Evolutionary conservation across 1,140 invertebrate genomes (phyloP).

Genomic region (Popillia japonica): DNA sequence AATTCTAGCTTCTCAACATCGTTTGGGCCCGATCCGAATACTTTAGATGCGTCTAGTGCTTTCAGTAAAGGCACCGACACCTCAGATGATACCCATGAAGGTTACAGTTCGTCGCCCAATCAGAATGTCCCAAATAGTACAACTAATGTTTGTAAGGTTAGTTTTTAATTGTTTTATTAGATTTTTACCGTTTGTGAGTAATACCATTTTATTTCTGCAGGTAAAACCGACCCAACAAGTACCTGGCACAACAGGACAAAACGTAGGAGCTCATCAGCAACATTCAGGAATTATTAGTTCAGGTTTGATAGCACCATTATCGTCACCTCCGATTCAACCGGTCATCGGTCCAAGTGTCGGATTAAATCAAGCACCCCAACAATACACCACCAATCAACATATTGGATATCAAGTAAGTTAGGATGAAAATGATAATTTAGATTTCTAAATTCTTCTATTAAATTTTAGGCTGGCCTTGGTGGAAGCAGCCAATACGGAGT

Average conservation of each 20-base stretch:
- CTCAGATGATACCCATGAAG: slow-evolving; percentile 65
- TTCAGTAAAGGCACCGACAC: slow-evolving; percentile 56
- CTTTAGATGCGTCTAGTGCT: slow-evolving; percentile 52
- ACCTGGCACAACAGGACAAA: slow-evolving; percentile 62
- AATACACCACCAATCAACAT: slow-evolving; percentile 63
- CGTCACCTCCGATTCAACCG: slow-evolving; percentile 65
- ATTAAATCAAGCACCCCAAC: slow-evolving; percentile 57
- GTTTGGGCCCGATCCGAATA: slow-evolving; percentile 60
- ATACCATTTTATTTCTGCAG: slow-evolving; percentile 58
- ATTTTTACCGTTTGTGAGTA: background rate
- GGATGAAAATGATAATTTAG: background rate
- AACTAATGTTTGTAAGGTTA: slow-evolving; percentile 77
- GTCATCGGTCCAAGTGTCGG: slow-evolving; percentile 54
- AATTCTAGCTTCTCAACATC: slow-evolving; percentile 64
- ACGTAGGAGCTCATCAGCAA: slow-evolving; percentile 52
- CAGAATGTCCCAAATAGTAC: slow-evolving; percentile 58
- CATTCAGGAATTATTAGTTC: slow-evolving; percentile 60
- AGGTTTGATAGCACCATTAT: slow-evolving; percentile 69
- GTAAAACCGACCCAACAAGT: slow-evolving; percentile 79
- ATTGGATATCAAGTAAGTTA: slow-evolving; percentile 66
- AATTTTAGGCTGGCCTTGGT: slow-evolving; percentile 50
- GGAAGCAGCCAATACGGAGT: slow-evolving; percentile 73
- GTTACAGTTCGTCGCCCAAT: slow-evolving; percentile 63
- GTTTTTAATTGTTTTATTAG: background rate
- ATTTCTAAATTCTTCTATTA: background rate